Conservation (phyloP, 1,140 invertebrate genomes). For the Bombus terrestris region DNA sequence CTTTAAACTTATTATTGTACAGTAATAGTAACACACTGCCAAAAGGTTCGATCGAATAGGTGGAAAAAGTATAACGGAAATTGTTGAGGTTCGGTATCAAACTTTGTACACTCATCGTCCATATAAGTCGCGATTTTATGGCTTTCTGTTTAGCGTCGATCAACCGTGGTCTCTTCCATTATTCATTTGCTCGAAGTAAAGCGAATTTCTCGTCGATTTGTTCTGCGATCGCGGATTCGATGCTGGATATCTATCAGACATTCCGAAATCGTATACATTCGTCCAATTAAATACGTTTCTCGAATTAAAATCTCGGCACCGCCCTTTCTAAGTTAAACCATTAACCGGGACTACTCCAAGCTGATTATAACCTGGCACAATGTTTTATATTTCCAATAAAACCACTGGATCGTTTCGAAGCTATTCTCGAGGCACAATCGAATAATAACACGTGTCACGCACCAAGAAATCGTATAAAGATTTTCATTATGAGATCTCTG, state of each 20-base stretch:
- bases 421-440: neutral
- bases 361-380: slow-evolving; percentile 6
- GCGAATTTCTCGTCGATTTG: slow-evolving; percentile 37
- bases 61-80: neutral
- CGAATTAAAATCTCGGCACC: slow-evolving; percentile 41
- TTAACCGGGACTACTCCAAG: neutral
- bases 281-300: slow-evolving; percentile 46
- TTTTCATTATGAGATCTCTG: neutral
- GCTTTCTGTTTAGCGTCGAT: slow-evolving; percentile 14
- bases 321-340: slow-evolving; percentile 13
- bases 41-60: neutral
- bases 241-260: slow-evolving; percentile 29
- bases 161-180: slow-evolving; percentile 18
- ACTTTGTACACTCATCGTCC: neutral
- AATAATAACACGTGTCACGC: slow-evolving; percentile 43
- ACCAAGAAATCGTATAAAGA: slow-evolving; percentile 17
- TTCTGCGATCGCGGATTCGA: slow-evolving; percentile 16
- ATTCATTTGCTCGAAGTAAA: slow-evolving; percentile 27
- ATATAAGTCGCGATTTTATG: slow-evolving; percentile 1
- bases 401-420: neutral
- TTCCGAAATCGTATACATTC: slow-evolving; percentile 44
- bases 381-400: neutral
- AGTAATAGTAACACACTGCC: neutral
- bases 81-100: neutral
- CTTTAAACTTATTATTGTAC: too few species aligned